These are phyloP conservation scores for Zeugodacus cucurbitae DNA, from an alignment of 1,140 invertebrate species.

Conservation along the genomic window DNA sequence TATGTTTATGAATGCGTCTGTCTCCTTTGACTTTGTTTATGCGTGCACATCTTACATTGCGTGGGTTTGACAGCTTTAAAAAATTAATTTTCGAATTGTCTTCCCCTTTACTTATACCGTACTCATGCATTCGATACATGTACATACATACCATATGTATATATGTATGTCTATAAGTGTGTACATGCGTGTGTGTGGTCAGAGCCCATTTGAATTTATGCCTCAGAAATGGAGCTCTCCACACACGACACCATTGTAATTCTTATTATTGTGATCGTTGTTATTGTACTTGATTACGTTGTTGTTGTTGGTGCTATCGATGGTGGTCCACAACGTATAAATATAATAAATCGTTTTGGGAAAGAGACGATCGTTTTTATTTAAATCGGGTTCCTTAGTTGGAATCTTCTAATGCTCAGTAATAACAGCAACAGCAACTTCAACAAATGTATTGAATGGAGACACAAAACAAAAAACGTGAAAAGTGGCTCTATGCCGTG, in stretches of 20 bases:
- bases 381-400: constrained; percentile 19
- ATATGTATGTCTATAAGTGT: neutral
- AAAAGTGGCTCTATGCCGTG: constrained; percentile 11
- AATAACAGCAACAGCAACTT: neutral
- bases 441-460: neutral
- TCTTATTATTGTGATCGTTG: neutral
- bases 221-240: constrained; percentile 25
- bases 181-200: constrained; percentile 11
- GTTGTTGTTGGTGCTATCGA: neutral
- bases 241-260: constrained; percentile 2
- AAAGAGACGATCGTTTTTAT: constrained; percentile 18
- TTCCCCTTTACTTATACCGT: neutral
- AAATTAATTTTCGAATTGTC: constrained; percentile 34
- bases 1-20: neutral
- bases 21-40: constrained; percentile 23
- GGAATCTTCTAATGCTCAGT: neutral
- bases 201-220: constrained; percentile 4
- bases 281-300: neutral
- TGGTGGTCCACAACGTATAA: constrained; percentile 15
- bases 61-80: constrained; percentile 38
- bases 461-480: neutral
- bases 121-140: neutral
- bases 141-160: neutral
- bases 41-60: constrained; percentile 21
- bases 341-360: constrained; percentile 34